Conservation (phyloP, 2,113 vertebrate species). For the Noturus placidus region DNA sequence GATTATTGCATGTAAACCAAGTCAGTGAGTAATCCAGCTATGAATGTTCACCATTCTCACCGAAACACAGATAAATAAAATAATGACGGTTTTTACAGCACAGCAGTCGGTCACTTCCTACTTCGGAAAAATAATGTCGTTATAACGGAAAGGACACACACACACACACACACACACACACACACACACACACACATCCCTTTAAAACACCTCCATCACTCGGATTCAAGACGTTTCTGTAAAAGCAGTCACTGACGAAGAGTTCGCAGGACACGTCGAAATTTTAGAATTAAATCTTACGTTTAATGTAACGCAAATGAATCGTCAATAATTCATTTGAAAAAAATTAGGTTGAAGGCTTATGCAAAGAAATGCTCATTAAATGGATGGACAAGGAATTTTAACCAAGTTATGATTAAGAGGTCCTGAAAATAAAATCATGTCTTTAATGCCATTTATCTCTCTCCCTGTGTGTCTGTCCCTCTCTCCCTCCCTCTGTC, state of each 20-base stretch:
- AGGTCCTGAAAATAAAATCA: neutral
- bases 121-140: too few species aligned
- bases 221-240: neutral
- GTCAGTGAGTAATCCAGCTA: neutral
- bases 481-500: too few species aligned
- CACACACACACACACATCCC: neutral
- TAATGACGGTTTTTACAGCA: too few species aligned
- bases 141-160: too few species aligned
- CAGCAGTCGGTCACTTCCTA: too few species aligned
- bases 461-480: too few species aligned
- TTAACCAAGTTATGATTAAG: neutral
- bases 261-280: neutral
- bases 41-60: neutral
- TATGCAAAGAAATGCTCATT: neutral
- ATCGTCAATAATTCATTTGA: too few species aligned
- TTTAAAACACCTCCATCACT: neutral
- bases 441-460: too few species aligned
- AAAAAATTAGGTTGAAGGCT: neutral
- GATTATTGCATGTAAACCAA: too few species aligned
- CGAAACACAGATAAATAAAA: neutral
- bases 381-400: neutral
- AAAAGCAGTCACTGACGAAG: too few species aligned
- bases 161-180: too few species aligned
- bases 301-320: neutral
- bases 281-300: neutral